Percentiles rank a stretch among this genome's conserved stretches.
These are phyloP conservation scores for Morpho achilles DNA, from an alignment of 2,888 invertebrate species.

Conservation along the genomic window DNA sequence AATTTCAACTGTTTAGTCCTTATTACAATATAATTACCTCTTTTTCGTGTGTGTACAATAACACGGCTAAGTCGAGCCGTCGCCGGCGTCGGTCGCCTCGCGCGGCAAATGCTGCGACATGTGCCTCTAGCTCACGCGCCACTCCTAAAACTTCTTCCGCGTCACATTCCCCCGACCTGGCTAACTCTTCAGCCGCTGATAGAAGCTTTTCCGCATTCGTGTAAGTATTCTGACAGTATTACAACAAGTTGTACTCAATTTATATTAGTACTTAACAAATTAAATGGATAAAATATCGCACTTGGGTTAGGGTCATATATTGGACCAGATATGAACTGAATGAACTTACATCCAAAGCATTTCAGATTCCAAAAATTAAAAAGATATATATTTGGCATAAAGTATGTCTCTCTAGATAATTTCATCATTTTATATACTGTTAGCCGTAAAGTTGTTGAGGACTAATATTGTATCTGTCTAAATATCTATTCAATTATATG, in stretches of 20 bases:
- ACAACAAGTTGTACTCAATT: not conserved
- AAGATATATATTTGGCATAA: too few species aligned
- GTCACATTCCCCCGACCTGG: conserved; percentile 97
- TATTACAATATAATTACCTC: conserved; percentile 79
- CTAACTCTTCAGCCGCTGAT: conserved; percentile 96
- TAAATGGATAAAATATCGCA: too few species aligned
- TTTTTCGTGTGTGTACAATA: conserved; percentile 97
- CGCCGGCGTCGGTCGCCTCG: conserved; percentile 94
- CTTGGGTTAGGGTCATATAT: too few species aligned
- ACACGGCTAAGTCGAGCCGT: conserved; percentile 94
- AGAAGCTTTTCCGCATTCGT: conserved; percentile 98
- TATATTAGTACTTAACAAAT: not conserved
- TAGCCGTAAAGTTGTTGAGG: too few species aligned
- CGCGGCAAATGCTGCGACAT: conserved; percentile 96
- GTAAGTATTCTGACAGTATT: conserved; percentile 90
- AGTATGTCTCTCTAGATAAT: too few species aligned
- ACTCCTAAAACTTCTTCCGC: conserved; percentile 97
- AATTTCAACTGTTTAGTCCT: too few species aligned
- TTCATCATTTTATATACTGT: too few species aligned
- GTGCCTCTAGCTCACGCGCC: conserved; percentile 94
- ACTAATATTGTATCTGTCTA: too few species aligned
- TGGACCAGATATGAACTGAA: too few species aligned
- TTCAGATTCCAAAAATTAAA: too few species aligned
- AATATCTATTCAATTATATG: too few species aligned
- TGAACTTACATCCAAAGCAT: too few species aligned